Percentiles rank a stretch among this genome's conserved stretches.
phyloP scores from a whole-genome alignment of 2,113 vertebrate genomes.

The Dinomys branickii region DNA sequence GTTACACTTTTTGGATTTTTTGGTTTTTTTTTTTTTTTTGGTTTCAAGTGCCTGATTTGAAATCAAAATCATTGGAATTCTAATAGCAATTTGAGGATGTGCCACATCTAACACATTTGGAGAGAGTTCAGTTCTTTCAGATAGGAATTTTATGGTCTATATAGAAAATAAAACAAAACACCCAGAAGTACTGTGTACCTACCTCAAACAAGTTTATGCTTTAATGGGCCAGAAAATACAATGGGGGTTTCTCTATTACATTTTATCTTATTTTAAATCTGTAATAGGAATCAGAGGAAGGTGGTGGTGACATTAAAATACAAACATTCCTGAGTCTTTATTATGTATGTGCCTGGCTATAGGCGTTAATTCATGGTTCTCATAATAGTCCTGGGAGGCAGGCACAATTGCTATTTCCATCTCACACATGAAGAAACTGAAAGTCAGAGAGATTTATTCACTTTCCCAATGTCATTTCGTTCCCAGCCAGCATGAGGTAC shows the following conservation, averaged over 20 bases:
- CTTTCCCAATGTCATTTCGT: neutral
- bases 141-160: neutral
- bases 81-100: neutral
- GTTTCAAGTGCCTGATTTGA: neutral
- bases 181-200: neutral
- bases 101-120: neutral
- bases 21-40: neutral
- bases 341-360: neutral
- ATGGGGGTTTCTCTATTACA: neutral
- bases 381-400: neutral
- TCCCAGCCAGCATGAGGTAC: neutral
- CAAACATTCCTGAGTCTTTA: neutral
- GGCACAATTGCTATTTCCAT: neutral
- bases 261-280: neutral
- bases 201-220: neutral
- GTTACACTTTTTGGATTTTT: neutral
- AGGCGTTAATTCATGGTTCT: neutral
- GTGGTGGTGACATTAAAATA: neutral
- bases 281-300: neutral
- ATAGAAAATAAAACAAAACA: neutral
- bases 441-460: neutral
- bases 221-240: neutral
- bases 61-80: neutral
- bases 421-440: neutral
- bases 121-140: neutral